A percentile compares a stretch with the other conserved stretches of the same genome.
These are phyloP conservation scores for Drosophila virilis DNA, from an alignment of 1,140 invertebrate genomes.

Conservation along the genomic window DNA sequence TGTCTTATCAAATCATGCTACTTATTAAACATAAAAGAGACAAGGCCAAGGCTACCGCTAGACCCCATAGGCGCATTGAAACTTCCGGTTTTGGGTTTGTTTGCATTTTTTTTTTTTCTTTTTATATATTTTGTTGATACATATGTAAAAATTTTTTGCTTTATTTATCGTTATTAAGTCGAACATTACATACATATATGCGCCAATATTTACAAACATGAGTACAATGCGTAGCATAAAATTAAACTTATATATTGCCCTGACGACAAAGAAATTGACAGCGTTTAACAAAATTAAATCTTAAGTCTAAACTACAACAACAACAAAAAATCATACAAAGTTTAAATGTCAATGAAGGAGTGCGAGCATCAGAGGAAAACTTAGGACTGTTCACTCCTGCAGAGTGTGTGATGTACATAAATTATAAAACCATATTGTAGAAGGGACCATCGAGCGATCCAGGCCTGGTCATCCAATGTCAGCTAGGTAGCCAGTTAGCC, in stretches of 20 bases:
- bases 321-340: conserved; percentile 33
- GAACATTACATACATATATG: conserved; percentile 39
- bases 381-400: conserved; percentile 6
- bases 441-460: conserved; percentile 18
- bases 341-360: conserved; percentile 27
- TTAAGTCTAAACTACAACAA: conserved; percentile 45
- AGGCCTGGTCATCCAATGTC: conserved; percentile 9
- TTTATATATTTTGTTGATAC: neutral
- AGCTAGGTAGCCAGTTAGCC: conserved; percentile 1
- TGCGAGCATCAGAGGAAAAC: conserved; percentile 33
- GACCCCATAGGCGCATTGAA: conserved; percentile 18
- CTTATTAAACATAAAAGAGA: conserved; percentile 1
- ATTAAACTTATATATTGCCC: conserved; percentile 63
- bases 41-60: conserved; percentile 39
- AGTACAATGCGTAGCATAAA: conserved; percentile 41
- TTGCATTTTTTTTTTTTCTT: conserved; percentile 13
- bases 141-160: conserved; percentile 9
- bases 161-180: conserved; percentile 25
- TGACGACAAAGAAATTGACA: conserved; percentile 54
- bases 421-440: conserved; percentile 37
- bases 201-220: conserved; percentile 79
- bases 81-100: conserved; percentile 38
- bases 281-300: conserved; percentile 33
- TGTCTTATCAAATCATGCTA: conserved; percentile 2
- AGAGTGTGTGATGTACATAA: conserved; percentile 34